These are phyloP conservation scores for Rhagoletis pomonella DNA, from an alignment of 1,140 invertebrate species.

Conservation along the genomic window DNA sequence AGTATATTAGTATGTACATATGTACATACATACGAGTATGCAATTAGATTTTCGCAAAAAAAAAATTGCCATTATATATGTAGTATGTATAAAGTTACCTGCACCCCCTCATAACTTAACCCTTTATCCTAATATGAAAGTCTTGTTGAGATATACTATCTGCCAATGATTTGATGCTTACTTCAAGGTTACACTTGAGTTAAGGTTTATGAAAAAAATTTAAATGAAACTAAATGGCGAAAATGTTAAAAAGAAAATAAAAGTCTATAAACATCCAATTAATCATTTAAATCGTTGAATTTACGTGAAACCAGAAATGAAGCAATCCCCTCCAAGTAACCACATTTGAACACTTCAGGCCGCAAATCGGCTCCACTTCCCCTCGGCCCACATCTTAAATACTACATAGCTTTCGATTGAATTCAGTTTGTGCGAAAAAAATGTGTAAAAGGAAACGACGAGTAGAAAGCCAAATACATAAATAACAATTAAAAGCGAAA, in stretches of 20 bases:
- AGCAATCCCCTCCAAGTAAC: conserved; percentile 1
- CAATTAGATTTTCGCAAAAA: not conserved
- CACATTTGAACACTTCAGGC: not conserved
- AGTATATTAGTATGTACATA: not conserved
- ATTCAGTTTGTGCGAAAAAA: not conserved
- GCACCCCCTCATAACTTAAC: no score
- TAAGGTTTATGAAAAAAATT: no score
- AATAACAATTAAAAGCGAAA: not conserved
- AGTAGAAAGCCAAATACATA: not conserved
- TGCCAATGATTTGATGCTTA: not conserved
- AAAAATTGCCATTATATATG: not conserved
- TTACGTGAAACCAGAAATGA: conserved; percentile 41
- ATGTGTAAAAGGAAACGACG: not conserved
- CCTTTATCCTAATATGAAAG: not conserved
- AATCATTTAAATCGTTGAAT: not conserved
- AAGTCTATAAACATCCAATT: not conserved
- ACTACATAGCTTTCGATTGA: conserved; percentile 12
- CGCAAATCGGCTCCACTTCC: not conserved
- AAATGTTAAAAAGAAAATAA: not conserved
- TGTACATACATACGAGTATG: not conserved
- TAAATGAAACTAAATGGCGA: no score
- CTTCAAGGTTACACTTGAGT: not conserved
- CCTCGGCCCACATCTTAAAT: not conserved
- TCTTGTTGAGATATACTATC: not conserved
- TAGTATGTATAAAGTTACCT: no score